Evolutionary conservation across 2,113 vertebrate species (phyloP).

Genomic region (Eptesicus fuscus): DNA sequence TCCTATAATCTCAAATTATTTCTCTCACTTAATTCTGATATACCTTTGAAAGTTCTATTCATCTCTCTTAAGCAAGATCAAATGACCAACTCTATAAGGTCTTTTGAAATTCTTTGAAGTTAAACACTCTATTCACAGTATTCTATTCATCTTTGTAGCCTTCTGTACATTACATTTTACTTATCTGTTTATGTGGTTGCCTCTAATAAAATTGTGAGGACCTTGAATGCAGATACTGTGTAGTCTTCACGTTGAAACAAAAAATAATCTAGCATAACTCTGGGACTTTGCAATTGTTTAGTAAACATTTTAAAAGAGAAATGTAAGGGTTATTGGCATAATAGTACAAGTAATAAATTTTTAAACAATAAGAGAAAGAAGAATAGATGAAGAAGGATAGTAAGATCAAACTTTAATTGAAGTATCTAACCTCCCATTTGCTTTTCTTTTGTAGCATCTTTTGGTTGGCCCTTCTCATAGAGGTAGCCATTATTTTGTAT

Average conservation of each 20-base stretch:
- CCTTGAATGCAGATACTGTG: neutral
- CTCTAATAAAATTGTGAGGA: neutral
- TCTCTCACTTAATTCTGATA: neutral
- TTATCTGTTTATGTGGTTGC: neutral
- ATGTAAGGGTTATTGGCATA: neutral
- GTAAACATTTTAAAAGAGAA: neutral
- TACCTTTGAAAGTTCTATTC: neutral
- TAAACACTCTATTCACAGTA: neutral
- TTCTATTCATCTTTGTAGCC: neutral
- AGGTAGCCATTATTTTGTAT: neutral
- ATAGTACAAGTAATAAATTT: neutral
- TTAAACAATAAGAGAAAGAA: neutral
- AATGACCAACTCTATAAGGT: neutral
- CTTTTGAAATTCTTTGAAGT: neutral
- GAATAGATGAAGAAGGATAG: neutral
- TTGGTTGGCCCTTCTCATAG: neutral
- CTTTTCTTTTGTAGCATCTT: neutral
- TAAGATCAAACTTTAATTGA: neutral
- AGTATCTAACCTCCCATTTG: neutral
- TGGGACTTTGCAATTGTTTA: neutral
- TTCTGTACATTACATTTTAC: neutral
- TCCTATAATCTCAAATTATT: neutral
- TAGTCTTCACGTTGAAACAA: neutral
- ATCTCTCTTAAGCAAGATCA: neutral
- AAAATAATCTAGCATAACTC: neutral